Evolutionary conservation across 2,113 vertebrate genomes (phyloP).

Genomic region (Crotalus viridis): DNA sequence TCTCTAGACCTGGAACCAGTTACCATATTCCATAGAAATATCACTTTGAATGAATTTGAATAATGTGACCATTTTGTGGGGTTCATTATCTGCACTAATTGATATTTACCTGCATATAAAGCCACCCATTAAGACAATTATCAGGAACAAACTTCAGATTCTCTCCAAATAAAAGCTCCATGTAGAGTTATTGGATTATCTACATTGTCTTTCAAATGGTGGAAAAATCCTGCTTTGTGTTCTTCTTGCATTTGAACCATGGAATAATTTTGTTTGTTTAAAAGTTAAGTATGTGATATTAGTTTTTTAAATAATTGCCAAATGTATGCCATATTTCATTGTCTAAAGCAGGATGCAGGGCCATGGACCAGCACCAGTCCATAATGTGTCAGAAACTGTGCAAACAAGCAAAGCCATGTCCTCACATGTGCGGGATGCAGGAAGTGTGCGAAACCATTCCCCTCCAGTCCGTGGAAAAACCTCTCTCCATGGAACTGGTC

Average conservation of each 20-base stretch:
- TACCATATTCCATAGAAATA: neutral
- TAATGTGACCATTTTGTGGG: neutral
- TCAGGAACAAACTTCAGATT: neutral
- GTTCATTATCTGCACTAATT: neutral
- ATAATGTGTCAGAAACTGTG: neutral
- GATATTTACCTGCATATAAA: neutral
- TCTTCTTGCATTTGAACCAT: neutral
- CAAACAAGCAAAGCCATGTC: neutral
- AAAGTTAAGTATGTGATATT: neutral
- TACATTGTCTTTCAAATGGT: neutral
- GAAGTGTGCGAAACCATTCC: neutral
- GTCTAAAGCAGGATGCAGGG: neutral
- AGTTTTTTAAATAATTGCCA: neutral
- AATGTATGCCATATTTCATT: neutral
- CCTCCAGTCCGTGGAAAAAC: neutral
- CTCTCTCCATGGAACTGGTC: neutral
- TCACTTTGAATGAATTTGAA: neutral
- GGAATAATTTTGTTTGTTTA: neutral
- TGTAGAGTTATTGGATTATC: neutral
- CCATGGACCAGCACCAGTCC: neutral
- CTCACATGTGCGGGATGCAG: neutral
- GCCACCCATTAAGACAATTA: neutral
- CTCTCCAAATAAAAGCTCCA: neutral
- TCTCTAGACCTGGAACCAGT: neutral
- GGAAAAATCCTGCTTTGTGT: neutral